Evolutionary conservation across 2,797 vertebrate genomes (phyloP), one percentile per base, ranked within the genome.

Genomic region (Limosa lapponica): DNA sequence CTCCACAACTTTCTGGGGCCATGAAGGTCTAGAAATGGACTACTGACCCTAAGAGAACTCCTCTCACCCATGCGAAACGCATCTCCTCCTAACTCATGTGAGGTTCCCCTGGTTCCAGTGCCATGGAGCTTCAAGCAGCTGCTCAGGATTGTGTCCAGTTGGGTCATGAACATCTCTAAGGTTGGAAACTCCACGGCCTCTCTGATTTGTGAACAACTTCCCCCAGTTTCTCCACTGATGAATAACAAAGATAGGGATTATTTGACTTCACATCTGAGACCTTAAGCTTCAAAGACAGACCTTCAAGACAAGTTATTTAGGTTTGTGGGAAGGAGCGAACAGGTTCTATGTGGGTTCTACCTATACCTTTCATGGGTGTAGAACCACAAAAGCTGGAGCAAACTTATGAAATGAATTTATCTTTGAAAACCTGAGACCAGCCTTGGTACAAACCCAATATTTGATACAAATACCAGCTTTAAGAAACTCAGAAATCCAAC

Each of bases 181-280:
- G 46, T 65, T 11, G 43, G 62, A 66, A 37, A 71, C 66, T 34
- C 43, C 30, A 19, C 0, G 4, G 30, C 6, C 20, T 24, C 36
- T 20, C 52, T 0, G 1, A 62, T 27, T n/a, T 0, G 0, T 3
- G 43, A 17, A 43, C 49, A 14, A 8, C 4, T 67, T 62, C 52
- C 39, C 20, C 6, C 30, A 13, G 19, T 41, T 72, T 24, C 16
- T 34, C 46, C 37, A 18, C 0, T 2, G 67, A 37, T 10, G 5
- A 59, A 10, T 6, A 48, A 55, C 28, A 41, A 20, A 64, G 55
- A 51, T 7, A 10, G 16, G 37, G 22, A 58, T 43, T 11, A 32
- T 19, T 34, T 1, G 34, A 59, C 30, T 52, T 58, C 14, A 32
- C 3, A n/a, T 14, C 13, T 20, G 13, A 10, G 19, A 32, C 20